phyloP scores from a whole-genome alignment of 2,113 vertebrate genomes.

The Trichechus manatus region DNA sequence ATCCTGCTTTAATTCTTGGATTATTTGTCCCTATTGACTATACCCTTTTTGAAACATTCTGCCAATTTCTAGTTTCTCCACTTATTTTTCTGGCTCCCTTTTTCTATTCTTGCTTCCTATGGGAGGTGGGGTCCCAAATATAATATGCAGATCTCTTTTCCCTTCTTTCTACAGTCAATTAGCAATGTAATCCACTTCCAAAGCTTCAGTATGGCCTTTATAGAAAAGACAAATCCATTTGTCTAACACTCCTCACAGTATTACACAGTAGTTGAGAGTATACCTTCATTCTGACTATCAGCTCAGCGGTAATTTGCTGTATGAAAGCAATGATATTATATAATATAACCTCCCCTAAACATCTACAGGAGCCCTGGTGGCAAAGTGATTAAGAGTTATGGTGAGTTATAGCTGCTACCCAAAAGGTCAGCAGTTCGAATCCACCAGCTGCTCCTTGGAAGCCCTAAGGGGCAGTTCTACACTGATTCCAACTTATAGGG shows the following conservation, averaged over 20 bases:
- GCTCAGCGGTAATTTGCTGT: not conserved
- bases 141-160: not conserved
- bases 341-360: not conserved
- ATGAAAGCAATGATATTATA: not conserved
- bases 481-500: too few species aligned
- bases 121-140: not conserved
- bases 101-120: not conserved
- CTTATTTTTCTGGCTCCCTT: not conserved
- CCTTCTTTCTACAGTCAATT: not conserved
- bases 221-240: not conserved
- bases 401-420: too few species aligned
- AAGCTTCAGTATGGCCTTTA: not conserved
- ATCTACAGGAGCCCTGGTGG: too few species aligned
- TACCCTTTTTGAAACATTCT: not conserved
- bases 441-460: too few species aligned
- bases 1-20: not conserved
- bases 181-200: not conserved
- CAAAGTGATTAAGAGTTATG: too few species aligned
- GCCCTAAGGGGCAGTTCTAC: too few species aligned
- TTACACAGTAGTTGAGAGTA: not conserved
- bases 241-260: not conserved
- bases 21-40: not conserved
- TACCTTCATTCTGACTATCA: not conserved
- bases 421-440: too few species aligned
- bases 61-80: not conserved